Conservation (phyloP, 2,888 invertebrate species). For the Agonopterix arenella region DNA sequence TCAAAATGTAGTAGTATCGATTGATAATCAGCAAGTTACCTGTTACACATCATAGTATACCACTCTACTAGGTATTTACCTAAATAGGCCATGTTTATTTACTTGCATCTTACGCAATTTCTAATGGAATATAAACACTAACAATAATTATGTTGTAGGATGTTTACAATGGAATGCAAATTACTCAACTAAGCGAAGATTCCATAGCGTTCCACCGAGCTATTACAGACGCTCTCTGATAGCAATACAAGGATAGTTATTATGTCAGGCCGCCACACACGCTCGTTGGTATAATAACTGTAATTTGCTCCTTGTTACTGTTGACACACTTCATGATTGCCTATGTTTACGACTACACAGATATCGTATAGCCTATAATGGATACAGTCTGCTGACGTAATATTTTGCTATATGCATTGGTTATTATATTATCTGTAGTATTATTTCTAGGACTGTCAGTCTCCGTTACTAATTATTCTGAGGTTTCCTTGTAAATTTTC, state of each 20-base stretch:
- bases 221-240: conserved; percentile 1
- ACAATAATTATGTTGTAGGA: background rate
- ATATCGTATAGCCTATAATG: background rate
- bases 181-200: conserved; percentile 3
- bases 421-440: background rate
- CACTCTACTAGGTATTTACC: too few species aligned
- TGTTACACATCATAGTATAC: too few species aligned
- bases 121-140: background rate
- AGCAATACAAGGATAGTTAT: conserved; percentile 7
- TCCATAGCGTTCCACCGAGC: conserved; percentile 3
- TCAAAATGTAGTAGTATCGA: too few species aligned
- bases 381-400: background rate
- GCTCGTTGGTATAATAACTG: conserved; percentile 27
- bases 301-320: conserved; percentile 35
- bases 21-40: too few species aligned
- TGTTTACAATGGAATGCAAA: conserved; percentile 6
- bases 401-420: background rate
- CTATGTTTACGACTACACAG: background rate
- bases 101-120: too few species aligned
- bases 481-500: background rate
- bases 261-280: conserved; percentile 18
- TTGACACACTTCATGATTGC: conserved; percentile 25
- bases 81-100: too few species aligned
- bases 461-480: background rate
- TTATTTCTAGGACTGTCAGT: background rate